Base-by-base conservation (phyloP, 53 echinoderm and acorn worm genomes). In the Arbacia lixula region DNA sequence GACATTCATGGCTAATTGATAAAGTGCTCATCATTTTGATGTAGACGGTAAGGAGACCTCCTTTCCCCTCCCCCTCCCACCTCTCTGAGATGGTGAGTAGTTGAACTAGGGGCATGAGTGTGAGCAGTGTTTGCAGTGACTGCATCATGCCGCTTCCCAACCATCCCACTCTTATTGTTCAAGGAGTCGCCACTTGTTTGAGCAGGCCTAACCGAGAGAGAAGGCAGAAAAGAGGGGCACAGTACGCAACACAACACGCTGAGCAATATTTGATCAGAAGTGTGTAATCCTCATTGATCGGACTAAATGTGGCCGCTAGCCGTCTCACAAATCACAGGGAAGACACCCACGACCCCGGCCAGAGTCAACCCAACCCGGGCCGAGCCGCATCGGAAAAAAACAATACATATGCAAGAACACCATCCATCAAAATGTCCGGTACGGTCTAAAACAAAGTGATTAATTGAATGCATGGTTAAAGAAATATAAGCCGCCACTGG, bases 211-310 rank as follows among this genome's bases (percentile, higher is more conserved):
- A 1, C 79, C 38, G 2, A 3, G 53, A 33, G 34, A 42, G 74
- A 51, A 53, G 22, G 5, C 5, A 57, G 58, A 14, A 19, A 32
- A 28, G 5, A 6, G 64, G 30, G 4, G 77, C 77, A 57, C 55
- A 55, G 36, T 27, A 64, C 49, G 64, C 64, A n/a, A n/a, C n/a
- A n/a, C n/a, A n/a, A n/a, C n/a, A 81, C 63, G 64, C 82, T 30
- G 63, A 41, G 8, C 46, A 29, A 12, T 81, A 50, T 81, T 81
- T 81, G 82, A 81, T 63, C 82, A 81, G 82, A 63, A 49, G 35
- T 81, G 82, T 81, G 82, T 81, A 81, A 81, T 62, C 82, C 65
- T 63, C 82, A 81, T 81, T 81, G 82, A 81, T 81, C 82, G 82
- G 38, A 43, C 82, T 81, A 63, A 81, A 81, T 49, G 82, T 64